phyloP scores from a whole-genome alignment of 2,888 invertebrate species.

The Tenthredo amoena region DNA sequence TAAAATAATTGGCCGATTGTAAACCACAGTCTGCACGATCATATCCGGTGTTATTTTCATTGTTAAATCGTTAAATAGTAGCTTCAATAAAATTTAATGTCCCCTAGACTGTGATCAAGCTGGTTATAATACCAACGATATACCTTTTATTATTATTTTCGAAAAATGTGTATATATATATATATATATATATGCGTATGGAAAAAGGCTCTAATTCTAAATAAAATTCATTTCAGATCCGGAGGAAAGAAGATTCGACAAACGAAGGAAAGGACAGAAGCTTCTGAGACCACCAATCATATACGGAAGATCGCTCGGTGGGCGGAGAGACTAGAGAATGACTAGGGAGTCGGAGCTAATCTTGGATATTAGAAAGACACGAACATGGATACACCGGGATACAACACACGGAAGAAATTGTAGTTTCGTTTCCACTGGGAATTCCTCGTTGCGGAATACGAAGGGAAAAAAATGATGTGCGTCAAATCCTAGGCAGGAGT shows the following conservation, averaged over 20 bases:
- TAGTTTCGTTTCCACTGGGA: background rate
- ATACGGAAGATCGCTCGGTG: conserved; percentile 59
- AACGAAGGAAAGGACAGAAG: conserved; percentile 60
- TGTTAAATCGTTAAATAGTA: background rate
- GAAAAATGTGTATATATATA: background rate
- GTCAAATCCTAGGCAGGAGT: background rate
- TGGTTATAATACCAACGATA: background rate
- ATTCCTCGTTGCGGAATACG: background rate
- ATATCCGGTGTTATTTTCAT: conserved; percentile 27
- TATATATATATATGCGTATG: too few species aligned
- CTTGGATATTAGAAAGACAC: conserved; percentile 66
- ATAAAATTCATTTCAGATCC: conserved; percentile 7
- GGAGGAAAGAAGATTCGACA: conserved; percentile 64
- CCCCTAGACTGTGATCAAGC: conserved; percentile 1
- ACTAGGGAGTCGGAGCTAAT: conserved; percentile 63
- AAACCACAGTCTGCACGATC: background rate
- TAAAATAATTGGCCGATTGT: background rate
- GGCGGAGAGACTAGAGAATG: conserved; percentile 59
- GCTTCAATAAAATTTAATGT: conserved; percentile 31
- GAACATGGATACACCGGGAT: background rate
- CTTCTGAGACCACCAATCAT: conserved; percentile 66
- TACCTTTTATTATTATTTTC: background rate
- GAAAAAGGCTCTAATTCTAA: background rate
- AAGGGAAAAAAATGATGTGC: background rate
- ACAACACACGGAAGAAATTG: background rate